Percentiles rank a stretch among this genome's conserved stretches.
Conservation (phyloP, 2,113 vertebrate genomes). For the Daboia siamensis region DNA sequence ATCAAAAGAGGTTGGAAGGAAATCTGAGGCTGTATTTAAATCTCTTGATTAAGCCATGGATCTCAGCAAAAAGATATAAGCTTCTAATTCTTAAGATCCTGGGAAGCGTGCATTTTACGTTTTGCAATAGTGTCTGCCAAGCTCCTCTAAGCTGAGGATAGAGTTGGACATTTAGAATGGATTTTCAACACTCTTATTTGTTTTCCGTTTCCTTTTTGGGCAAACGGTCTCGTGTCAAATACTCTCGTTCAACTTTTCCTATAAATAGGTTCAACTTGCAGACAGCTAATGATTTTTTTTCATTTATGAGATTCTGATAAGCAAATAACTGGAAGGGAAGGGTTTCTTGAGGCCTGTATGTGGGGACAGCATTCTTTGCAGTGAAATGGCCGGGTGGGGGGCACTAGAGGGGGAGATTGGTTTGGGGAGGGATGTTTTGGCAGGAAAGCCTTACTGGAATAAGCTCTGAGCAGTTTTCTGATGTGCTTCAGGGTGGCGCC, state of each 20-base stretch:
- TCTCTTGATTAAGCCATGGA: not conserved
- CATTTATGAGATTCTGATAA: not conserved
- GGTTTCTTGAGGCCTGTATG: not conserved
- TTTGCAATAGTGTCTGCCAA: not conserved
- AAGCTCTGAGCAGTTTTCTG: accelerated
- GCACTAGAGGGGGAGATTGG: not conserved
- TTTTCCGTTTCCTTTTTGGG: not conserved
- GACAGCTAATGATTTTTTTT: not conserved
- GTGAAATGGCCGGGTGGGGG: too few species aligned
- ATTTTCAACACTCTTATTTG: not conserved
- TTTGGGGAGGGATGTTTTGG: not conserved
- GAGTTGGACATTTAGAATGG: not conserved
- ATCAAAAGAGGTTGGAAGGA: not conserved
- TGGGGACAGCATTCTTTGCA: too few species aligned
- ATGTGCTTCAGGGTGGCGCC: slow-evolving; percentile 83
- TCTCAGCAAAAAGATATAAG: not conserved
- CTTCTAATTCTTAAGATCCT: not conserved
- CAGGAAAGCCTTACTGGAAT: not conserved
- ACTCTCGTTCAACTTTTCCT: not conserved
- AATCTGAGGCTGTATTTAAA: not conserved
- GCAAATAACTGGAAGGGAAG: not conserved
- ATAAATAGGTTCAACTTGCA: not conserved
- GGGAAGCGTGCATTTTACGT: too few species aligned
- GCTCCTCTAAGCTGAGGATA: not conserved
- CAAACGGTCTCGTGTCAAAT: not conserved